Evolutionary conservation across 2,113 vertebrate species (phyloP).

Genomic region (Melanerpes formicivorus): DNA sequence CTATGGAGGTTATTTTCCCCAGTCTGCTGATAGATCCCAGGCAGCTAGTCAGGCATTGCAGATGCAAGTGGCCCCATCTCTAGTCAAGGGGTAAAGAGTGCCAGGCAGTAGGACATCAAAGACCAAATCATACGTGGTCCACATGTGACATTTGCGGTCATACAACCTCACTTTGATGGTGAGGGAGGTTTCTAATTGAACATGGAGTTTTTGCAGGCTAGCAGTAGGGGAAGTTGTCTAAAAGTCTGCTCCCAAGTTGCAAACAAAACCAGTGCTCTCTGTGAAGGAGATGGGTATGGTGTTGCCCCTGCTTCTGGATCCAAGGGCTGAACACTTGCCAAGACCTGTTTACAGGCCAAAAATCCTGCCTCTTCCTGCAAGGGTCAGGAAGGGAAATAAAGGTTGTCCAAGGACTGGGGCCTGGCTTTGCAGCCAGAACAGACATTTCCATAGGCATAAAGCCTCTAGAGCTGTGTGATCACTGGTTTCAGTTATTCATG

Average conservation of each 20-base stretch:
- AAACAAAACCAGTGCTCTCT: not conserved
- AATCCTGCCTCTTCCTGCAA: not conserved
- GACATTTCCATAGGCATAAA: not conserved
- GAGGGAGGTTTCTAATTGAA: not conserved
- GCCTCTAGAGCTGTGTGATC: not conserved
- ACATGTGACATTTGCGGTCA: rapidly evolving
- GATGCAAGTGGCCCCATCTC: not conserved
- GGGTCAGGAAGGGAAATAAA: not conserved
- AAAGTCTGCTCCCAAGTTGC: not conserved
- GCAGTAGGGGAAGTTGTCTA: not conserved
- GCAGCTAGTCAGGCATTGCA: not conserved
- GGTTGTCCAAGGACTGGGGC: not conserved
- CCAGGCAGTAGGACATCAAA: not conserved
- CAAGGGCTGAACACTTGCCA: not conserved
- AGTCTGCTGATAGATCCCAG: not conserved
- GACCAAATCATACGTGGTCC: not conserved
- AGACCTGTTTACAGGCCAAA: not conserved
- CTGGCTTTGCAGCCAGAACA: not conserved
- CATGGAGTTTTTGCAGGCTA: not conserved
- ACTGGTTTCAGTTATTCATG: not conserved
- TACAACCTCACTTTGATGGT: not conserved
- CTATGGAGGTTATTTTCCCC: not conserved
- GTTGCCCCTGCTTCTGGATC: not conserved
- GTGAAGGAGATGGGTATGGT: not conserved
- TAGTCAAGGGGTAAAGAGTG: rapidly evolving